phyloP scores from a whole-genome alignment of 2,113 vertebrate genomes.

The Campylomormyrus tamandua region DNA sequence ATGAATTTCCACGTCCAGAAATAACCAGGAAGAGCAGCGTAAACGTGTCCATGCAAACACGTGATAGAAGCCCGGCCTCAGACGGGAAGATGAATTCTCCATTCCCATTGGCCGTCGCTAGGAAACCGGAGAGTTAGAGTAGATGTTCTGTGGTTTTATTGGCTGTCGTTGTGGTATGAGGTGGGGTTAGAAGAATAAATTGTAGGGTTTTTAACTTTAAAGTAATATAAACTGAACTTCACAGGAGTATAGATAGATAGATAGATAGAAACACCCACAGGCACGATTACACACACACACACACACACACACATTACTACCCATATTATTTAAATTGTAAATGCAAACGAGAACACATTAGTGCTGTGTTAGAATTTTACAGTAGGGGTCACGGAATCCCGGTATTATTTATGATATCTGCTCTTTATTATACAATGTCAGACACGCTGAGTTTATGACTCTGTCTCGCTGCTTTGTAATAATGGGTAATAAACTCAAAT shows the following conservation, averaged over 20 bases:
- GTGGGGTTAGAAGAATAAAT: background rate
- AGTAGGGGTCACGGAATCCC: background rate
- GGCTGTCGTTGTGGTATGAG: background rate
- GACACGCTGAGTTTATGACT: background rate
- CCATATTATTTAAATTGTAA: background rate
- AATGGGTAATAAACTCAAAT: too few species aligned
- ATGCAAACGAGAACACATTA: background rate
- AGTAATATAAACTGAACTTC: conserved; percentile 37
- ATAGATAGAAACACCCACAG: too few species aligned
- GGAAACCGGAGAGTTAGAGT: background rate
- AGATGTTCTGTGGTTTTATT: background rate
- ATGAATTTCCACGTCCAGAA: background rate
- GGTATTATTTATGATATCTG: background rate
- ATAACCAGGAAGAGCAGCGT: background rate
- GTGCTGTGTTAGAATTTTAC: background rate
- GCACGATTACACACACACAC: too few species aligned
- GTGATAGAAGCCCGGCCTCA: background rate
- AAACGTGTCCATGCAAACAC: background rate
- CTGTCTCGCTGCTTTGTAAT: background rate
- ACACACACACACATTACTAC: background rate
- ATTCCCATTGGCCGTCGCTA: background rate
- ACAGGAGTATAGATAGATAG: background rate
- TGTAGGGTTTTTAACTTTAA: background rate
- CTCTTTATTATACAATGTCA: background rate
- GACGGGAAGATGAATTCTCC: background rate